phyloP scores from a whole-genome alignment of 2,888 invertebrate species.

The Aquatica leii region DNA sequence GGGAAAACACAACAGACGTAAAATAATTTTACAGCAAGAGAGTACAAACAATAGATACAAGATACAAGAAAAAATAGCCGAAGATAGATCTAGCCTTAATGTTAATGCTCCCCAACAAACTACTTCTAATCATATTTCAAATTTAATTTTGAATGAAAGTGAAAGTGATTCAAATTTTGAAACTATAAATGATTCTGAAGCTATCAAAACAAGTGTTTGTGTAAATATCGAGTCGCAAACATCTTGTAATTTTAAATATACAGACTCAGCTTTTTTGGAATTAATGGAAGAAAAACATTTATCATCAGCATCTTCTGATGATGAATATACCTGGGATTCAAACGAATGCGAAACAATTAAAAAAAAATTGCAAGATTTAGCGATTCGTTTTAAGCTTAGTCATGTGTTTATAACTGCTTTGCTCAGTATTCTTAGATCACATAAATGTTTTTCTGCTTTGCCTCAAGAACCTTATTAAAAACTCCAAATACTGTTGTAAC shows the following conservation, averaged over 20 bases:
- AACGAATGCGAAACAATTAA: neutral
- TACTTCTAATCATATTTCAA: neutral
- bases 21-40: too few relatives aligned
- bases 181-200: too few relatives aligned
- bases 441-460: conserved; percentile 6
- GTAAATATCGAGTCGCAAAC: too few relatives aligned
- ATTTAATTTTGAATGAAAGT: neutral
- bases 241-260: neutral
- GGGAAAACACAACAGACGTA: too few relatives aligned
- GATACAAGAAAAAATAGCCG: too few relatives aligned
- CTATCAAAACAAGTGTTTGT: too few relatives aligned
- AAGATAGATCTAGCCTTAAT: too few relatives aligned
- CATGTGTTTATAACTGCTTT: neutral
- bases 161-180: too few relatives aligned
- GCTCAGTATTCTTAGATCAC: neutral
- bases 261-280: neutral
- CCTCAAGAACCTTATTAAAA: conserved; percentile 26
- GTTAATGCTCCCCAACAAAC: too few relatives aligned
- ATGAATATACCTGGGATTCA: neutral
- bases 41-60: too few relatives aligned
- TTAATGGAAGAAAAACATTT: neutral
- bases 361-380: neutral
- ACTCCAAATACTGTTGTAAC: conserved; percentile 14
- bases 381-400: neutral
- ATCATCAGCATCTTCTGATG: neutral